Base-by-base conservation (phyloP, 92 coral and sea anemone species). In the Blastomussa wellsi region DNA sequence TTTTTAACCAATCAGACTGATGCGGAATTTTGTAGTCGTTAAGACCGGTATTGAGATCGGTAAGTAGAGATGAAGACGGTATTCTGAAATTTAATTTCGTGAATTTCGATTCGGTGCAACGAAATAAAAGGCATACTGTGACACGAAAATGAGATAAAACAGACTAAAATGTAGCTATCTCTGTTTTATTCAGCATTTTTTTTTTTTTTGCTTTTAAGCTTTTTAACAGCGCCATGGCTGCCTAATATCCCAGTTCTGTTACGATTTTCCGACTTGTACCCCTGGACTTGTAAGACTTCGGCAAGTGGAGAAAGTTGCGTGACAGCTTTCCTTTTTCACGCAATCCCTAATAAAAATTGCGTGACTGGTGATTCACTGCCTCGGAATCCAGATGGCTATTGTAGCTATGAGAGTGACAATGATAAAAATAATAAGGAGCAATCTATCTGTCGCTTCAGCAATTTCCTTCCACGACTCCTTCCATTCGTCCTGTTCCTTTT, bases 381-480 rank as follows among this genome's bases (percentile, higher is more conserved):
- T 24, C 36, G 44, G 77, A 48, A 81, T 13, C 85, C 76, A 81
- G 62, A 68, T 70, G 33, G 76, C 62, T 20, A 52, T 0, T 12
- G 79, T 42, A 20, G 48, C 38, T 72, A 59, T 28, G 28, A 73
- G 0, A 36, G 69, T 57, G 4, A 83, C 62, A 33, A 83, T 22
- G 32, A 87, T 22, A 39, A 91, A 91, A 15, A 90, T 20, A 47
- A 81, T 73, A 68, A 95, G 91, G 72, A 95, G 88, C 37, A 88
- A 42, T 72, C 86, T 74, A 78, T 95, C 97, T 71, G 86, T 78
- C 5, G 92, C 86, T 52, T 82, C 79, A 3, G 94, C 87, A 35
- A 93, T 90, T 53, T 88, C 87, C 19, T 79, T 90, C 98, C 98
- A 95, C 44, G 78, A 67, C 48, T 89, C 91, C 41, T 71, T 79